Percentiles rank a stretch among this genome's conserved stretches.
Evolutionary conservation across 2,797 vertebrate genomes (phyloP).

Genomic region (Potorous gilbertii): DNA sequence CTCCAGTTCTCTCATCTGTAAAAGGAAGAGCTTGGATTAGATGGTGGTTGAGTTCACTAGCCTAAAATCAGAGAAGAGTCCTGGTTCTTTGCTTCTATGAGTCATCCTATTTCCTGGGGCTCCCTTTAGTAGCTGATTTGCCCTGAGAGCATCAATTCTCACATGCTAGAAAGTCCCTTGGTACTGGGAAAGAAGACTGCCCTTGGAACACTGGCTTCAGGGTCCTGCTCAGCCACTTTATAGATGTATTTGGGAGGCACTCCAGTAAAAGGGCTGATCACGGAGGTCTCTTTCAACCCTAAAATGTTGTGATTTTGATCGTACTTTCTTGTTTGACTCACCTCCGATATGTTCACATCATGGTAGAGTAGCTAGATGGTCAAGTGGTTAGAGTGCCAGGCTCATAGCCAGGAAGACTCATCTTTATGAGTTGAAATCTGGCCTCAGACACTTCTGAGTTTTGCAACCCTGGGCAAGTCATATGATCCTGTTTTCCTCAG

Average conservation of each 20-base stretch:
- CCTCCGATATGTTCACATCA: not conserved
- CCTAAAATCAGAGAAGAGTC: not conserved
- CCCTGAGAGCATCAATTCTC: not conserved
- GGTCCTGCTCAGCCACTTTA: not conserved
- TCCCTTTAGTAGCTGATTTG: not conserved
- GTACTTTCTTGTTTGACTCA: not conserved
- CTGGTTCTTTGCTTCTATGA: not conserved
- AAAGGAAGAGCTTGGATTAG: not conserved
- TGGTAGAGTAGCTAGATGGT: not conserved
- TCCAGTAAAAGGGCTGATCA: not conserved
- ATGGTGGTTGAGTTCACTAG: not conserved
- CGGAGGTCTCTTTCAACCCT: not conserved
- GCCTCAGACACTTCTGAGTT: not conserved
- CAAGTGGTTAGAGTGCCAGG: rapidly evolving
- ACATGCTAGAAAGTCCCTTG: not conserved
- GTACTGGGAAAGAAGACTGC: not conserved
- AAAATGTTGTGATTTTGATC: not conserved
- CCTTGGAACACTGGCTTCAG: not conserved
- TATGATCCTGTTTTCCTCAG: not conserved
- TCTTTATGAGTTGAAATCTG: not conserved
- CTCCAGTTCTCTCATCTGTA: not conserved
- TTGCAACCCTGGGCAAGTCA: not conserved
- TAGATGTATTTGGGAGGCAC: not conserved
- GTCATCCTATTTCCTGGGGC: not conserved
- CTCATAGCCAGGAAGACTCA: not conserved